phyloP scores from a whole-genome alignment of 2,888 invertebrate genomes.

The Lepidonotus clava region DNA sequence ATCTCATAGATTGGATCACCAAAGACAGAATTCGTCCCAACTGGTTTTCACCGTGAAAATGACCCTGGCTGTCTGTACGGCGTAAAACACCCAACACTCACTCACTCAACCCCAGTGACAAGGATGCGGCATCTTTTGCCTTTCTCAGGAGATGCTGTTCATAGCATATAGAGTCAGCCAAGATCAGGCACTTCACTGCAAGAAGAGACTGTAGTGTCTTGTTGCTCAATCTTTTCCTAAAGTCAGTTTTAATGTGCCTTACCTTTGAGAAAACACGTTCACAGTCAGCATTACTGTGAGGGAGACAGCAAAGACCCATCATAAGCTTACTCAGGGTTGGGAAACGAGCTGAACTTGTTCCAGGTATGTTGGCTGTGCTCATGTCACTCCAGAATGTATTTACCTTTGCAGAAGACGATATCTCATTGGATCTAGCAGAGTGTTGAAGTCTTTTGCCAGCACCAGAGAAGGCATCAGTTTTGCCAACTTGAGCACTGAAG shows the following conservation, averaged over 20 bases:
- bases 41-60: too few species aligned
- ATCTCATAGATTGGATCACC: too few species aligned
- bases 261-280: neutral
- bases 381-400: neutral
- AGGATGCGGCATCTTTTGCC: too few species aligned
- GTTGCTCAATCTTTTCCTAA: neutral
- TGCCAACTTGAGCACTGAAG: neutral
- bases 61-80: too few species aligned
- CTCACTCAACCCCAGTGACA: too few species aligned
- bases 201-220: neutral
- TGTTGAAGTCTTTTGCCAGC: neutral
- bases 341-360: neutral
- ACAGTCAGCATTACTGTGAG: neutral
- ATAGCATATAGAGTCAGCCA: too few species aligned
- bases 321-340: neutral
- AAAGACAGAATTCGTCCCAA: too few species aligned
- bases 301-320: neutral
- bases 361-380: neutral
- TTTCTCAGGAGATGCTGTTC: too few species aligned
- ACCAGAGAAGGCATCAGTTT: neutral
- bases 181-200: neutral
- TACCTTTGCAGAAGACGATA: neutral
- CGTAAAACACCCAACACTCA: too few species aligned
- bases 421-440: neutral
- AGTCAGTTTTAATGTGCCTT: neutral